phyloP scores from a whole-genome alignment of 2,113 vertebrate species.

The Toxotes chatareus region DNA sequence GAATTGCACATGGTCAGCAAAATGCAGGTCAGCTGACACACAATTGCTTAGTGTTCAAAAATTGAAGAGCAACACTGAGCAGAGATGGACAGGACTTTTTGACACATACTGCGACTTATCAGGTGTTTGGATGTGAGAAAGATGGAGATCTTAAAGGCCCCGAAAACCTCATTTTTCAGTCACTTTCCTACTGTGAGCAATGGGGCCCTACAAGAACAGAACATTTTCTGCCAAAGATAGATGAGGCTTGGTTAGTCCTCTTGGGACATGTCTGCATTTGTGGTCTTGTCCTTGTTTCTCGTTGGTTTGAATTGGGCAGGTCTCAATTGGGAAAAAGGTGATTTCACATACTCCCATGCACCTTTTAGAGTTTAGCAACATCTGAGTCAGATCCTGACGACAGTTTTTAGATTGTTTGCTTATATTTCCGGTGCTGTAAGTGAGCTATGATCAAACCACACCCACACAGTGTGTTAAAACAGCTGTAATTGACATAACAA shows the following conservation, averaged over 20 bases:
- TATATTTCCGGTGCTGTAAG: not conserved
- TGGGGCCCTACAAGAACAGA: not conserved
- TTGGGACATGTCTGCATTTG: not conserved
- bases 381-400: not conserved
- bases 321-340: not conserved
- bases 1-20: constrained; percentile 29
- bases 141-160: not conserved
- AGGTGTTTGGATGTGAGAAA: not conserved
- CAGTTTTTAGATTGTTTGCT: not conserved
- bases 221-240: not conserved
- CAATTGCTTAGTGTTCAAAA: not conserved
- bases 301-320: not conserved
- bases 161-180: no score
- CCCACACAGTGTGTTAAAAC: not conserved
- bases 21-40: constrained; percentile 37
- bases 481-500: not conserved
- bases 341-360: not conserved
- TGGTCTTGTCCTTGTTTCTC: not conserved
- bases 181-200: no score
- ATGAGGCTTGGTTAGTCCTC: not conserved
- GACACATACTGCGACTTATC: not conserved
- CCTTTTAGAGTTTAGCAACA: not conserved
- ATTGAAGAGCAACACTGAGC: constrained; percentile 21
- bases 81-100: not conserved
- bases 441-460: not conserved